These are phyloP conservation scores for Pseudopleuronectes americanus DNA, from an alignment of 2,797 vertebrate genomes.

Conservation along the genomic window DNA sequence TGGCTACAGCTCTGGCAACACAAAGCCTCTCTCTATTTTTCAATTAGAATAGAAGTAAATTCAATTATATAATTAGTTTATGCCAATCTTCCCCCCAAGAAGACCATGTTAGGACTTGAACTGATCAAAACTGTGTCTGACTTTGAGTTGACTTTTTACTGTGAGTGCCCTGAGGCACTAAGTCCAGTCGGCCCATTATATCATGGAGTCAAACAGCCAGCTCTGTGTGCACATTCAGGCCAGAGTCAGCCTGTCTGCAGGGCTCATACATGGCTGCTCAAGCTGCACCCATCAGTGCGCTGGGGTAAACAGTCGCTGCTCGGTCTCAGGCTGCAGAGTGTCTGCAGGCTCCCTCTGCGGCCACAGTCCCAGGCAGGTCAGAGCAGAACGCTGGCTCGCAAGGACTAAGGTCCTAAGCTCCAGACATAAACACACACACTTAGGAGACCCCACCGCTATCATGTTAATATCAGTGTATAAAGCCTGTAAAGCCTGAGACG, in stretches of 20 bases:
- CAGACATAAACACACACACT: slow-evolving; percentile 22
- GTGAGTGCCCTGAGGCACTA: background rate
- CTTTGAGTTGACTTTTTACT: slow-evolving; percentile 19
- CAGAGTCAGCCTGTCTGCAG: slow-evolving; percentile 59
- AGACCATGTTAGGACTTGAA: slow-evolving; percentile 9
- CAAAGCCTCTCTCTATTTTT: background rate
- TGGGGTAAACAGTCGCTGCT: slow-evolving; percentile 61
- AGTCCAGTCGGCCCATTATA: slow-evolving; percentile 32
- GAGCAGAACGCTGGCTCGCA: slow-evolving; percentile 12
- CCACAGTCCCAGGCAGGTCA: slow-evolving; percentile 39
- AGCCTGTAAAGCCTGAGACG: slow-evolving; percentile 50
- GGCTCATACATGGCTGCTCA: slow-evolving; percentile 68
- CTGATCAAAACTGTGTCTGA: slow-evolving; percentile 18
- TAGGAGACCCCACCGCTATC: slow-evolving; percentile 29
- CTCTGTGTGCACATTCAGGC: slow-evolving; percentile 50
- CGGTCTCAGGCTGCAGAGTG: slow-evolving; percentile 8
- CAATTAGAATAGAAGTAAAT: slow-evolving; percentile 18
- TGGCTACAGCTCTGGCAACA: slow-evolving; percentile 1
- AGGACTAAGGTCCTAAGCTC: slow-evolving; percentile 32
- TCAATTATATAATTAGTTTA: background rate
- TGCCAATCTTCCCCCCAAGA: background rate
- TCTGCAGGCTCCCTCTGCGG: slow-evolving; percentile 16
- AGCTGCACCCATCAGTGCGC: slow-evolving; percentile 65
- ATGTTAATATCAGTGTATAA: slow-evolving; percentile 70
- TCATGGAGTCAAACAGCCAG: slow-evolving; percentile 37